phyloP scores from a whole-genome alignment of 2,113 vertebrate genomes.

The Cygnus buccinator region DNA sequence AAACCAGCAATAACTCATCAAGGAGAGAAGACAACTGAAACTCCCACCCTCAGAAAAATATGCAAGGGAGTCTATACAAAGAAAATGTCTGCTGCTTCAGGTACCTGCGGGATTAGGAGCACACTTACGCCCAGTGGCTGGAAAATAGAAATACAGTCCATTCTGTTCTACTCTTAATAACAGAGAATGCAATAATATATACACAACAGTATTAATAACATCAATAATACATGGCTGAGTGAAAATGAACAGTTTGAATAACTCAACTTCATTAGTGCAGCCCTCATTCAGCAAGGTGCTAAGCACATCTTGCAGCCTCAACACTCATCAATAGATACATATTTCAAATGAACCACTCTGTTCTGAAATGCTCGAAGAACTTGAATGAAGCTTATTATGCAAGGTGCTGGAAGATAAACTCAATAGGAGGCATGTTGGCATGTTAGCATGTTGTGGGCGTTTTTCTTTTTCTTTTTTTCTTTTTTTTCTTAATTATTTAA shows the following conservation, averaged over 20 bases:
- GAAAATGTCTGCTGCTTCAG: background rate
- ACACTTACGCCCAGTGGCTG: background rate
- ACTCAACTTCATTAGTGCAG: background rate
- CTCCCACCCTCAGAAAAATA: background rate
- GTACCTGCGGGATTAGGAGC: background rate
- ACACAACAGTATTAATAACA: background rate
- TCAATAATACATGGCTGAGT: background rate
- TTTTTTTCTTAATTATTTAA: background rate
- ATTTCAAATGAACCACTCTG: slow-evolving; percentile 18
- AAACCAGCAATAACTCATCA: background rate
- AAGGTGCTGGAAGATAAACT: slow-evolving; percentile 32
- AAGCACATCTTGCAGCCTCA: background rate
- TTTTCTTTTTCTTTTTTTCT: background rate
- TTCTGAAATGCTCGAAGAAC: slow-evolving; percentile 24
- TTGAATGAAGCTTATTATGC: slow-evolving; percentile 10
- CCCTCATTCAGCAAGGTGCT: background rate
- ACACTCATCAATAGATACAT: background rate
- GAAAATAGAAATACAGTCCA: background rate
- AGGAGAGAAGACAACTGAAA: background rate
- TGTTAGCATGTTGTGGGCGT: background rate
- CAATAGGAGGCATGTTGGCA: background rate
- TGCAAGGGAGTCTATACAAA: background rate
- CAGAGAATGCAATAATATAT: slow-evolving; percentile 3
- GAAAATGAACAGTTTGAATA: background rate
- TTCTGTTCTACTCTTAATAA: background rate